Base-by-base conservation (phyloP, 30 jellyfish, hydroid and myxozoan genomes). In the Pelagia noctiluca region DNA sequence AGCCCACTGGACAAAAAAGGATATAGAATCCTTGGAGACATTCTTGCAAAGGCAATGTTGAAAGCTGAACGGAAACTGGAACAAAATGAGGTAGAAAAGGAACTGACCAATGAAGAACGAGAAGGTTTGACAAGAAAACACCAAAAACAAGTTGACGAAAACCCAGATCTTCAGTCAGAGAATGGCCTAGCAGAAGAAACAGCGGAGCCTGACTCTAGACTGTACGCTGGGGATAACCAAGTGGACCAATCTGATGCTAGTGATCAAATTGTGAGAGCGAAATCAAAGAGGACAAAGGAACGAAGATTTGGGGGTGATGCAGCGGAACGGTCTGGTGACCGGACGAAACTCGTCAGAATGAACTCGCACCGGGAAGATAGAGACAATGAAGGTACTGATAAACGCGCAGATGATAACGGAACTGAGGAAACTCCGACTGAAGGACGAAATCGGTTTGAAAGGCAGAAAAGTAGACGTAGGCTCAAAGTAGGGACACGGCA, bases 41-140 rank as follows among this genome's bases (percentile, higher is more conserved):
- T 85, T 30, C 85, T 85, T 47, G 95, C 95, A 0, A 72, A 77
- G 50, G 95, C 95, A n/a, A 85, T 85, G 95, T 10, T 75, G 48
- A 85, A 85, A 31, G 95, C 95, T 32, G 88, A 85, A 52, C 64
- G 66, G 72, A 85, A 75, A 13, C 68, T 85, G 5, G 72, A 85
- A 18, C 4, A 47, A 21, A n/a, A 48, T 16, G 34, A 31, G 25
- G 53, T 3, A 28, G 76, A 63, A 25, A 26, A 57, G 29, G 72
- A 42, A 42, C 57, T 42, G 16, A 3, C 21, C 30, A 19, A 3
- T 3, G 68, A 52, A 19, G 68, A 52, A 10, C 12, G 68, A 52
- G 68, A 3, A 2, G 68, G 68, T 2, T 52, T 52, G 68, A 52
- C 68, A 19, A 52, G 68, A 19, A 52, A 52, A 19, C 68, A 52